Conservation (phyloP, 2,888 invertebrate species). For the Xanthia icteritia region DNA sequence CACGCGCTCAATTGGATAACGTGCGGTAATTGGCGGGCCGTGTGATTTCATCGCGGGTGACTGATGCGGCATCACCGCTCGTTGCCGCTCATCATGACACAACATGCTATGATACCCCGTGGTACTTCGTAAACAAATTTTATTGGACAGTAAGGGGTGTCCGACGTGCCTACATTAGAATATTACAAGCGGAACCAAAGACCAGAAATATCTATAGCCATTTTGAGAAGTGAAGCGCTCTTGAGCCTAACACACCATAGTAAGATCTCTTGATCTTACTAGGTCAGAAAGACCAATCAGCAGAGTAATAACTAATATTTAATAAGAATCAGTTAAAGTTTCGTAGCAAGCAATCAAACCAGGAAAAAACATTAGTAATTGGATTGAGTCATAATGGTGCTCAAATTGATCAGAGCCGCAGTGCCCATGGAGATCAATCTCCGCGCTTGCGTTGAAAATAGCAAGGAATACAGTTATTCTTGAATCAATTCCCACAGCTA, state of each 20-base stretch:
- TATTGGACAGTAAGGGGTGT: background rate
- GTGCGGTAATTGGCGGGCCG: constrained; percentile 74
- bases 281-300: background rate
- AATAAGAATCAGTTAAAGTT: constrained; percentile 5
- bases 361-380: constrained; percentile 16
- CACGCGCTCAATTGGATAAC: constrained; percentile 76
- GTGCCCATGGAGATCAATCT: constrained; percentile 22
- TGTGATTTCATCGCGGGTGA: constrained; percentile 74
- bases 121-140: background rate
- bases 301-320: background rate
- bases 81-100: constrained; percentile 26
- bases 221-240: background rate
- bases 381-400: constrained; percentile 26
- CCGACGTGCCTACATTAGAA: background rate
- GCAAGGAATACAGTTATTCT: constrained; percentile 33
- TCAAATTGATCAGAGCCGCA: constrained; percentile 28
- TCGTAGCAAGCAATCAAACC: constrained; percentile 24
- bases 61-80: constrained; percentile 49
- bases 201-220: background rate
- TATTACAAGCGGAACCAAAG: constrained; percentile 1
- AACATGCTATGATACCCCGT: constrained; percentile 15
- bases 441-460: constrained; percentile 16
- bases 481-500: constrained; percentile 26
- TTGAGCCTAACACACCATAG: background rate
- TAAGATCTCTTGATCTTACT: background rate